A percentile compares a stretch with the other conserved stretches of the same genome.
Evolutionary conservation across 2,113 vertebrate species (phyloP).

Genomic region (Circaetus cinerascens): DNA sequence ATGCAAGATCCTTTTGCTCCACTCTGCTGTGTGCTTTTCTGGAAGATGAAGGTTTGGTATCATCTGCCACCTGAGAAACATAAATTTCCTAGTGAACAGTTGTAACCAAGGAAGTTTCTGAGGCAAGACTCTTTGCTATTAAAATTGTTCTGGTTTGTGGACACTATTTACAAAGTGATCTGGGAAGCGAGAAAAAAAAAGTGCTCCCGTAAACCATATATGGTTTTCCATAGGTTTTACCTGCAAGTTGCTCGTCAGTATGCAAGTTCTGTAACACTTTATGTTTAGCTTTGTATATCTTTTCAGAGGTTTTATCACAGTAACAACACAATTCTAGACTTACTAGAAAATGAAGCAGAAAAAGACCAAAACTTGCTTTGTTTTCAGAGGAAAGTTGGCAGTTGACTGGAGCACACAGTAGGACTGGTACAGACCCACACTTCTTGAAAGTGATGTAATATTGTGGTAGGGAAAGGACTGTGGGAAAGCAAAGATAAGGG

Average conservation of each 20-base stretch:
- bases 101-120: neutral
- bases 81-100: neutral
- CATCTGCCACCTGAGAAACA: neutral
- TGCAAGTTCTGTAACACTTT: neutral
- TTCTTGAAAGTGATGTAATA: neutral
- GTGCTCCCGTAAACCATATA: neutral
- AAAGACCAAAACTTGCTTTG: neutral
- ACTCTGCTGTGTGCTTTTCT: neutral
- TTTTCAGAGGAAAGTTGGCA: neutral
- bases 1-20: neutral
- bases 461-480: neutral
- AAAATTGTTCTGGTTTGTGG: neutral
- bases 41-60: neutral
- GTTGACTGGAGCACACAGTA: neutral
- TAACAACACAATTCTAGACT: neutral
- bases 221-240: neutral
- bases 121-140: neutral
- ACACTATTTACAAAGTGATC: neutral
- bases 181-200: neutral
- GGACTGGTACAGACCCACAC: rapidly evolving
- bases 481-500: neutral
- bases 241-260: neutral
- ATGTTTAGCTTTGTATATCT: neutral
- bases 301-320: neutral
- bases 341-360: neutral